These are phyloP conservation scores for Athalia cordata DNA, from an alignment of 2,888 invertebrate species.

Conservation along the genomic window DNA sequence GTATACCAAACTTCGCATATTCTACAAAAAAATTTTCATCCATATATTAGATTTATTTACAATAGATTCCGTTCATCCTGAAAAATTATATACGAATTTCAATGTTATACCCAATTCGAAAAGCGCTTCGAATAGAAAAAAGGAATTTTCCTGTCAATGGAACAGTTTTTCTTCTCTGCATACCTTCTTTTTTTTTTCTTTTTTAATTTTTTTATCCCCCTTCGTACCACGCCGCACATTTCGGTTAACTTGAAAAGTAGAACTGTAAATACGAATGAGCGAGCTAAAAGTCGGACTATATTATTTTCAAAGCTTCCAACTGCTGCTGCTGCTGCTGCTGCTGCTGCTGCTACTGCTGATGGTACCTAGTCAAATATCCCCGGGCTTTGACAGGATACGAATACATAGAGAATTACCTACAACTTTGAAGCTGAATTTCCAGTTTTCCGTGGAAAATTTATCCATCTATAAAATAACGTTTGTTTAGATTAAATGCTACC, in stretches of 20 bases:
- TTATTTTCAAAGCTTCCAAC: neutral
- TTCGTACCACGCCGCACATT: neutral
- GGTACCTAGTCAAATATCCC: neutral
- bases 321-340: no score
- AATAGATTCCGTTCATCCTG: neutral
- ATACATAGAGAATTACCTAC: slow-evolving; percentile 5
- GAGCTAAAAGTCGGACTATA: no score
- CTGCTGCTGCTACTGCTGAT: neutral
- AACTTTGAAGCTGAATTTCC: neutral
- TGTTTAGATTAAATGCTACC: no score
- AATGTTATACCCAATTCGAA: no score
- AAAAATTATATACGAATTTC: neutral
- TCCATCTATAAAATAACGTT: no score
- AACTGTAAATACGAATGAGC: slow-evolving; percentile 23
- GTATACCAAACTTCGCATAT: neutral
- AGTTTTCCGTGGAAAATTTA: neutral
- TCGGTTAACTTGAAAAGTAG: slow-evolving; percentile 13
- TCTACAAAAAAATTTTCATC: neutral
- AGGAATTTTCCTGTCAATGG: no score
- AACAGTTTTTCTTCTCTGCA: no score
- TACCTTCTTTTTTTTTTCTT: neutral
- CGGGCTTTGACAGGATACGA: neutral
- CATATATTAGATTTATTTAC: no score
- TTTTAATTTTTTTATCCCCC: no score
- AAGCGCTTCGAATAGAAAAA: no score